Percentiles rank a stretch among this genome's conserved stretches.
phyloP scores from a whole-genome alignment of 2,888 invertebrate genomes.

The Leucophenga montana region DNA sequence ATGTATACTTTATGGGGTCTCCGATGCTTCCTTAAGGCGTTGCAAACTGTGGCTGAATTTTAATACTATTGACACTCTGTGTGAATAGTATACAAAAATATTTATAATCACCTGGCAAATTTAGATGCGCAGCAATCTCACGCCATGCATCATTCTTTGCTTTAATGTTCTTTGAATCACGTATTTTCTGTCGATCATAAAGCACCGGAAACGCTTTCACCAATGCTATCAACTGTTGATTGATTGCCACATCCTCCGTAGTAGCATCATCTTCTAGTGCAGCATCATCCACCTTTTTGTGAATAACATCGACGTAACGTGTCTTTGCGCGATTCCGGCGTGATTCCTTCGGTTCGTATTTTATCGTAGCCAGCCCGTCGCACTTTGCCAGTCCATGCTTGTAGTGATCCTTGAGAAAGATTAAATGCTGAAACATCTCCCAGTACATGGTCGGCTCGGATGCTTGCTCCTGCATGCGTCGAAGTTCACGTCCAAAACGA shows the following conservation, averaged over 20 bases:
- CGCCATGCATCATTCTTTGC: slow-evolving; percentile 67
- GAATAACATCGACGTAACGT: slow-evolving; percentile 1
- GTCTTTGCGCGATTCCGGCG: slow-evolving; percentile 35
- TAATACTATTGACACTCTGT: no score
- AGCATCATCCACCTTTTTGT: slow-evolving; percentile 37
- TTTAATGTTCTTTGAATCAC: slow-evolving; percentile 66
- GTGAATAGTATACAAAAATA: neutral
- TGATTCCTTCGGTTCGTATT: slow-evolving; percentile 54
- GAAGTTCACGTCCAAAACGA: slow-evolving; percentile 66
- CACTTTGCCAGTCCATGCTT: slow-evolving; percentile 62
- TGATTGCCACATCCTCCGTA: slow-evolving; percentile 52
- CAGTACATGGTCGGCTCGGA: slow-evolving; percentile 58
- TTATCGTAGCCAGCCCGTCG: slow-evolving; percentile 57
- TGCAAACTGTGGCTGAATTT: no score
- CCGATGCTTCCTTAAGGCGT: no score
- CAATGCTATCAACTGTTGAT: slow-evolving; percentile 61
- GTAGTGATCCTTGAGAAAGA: slow-evolving; percentile 66
- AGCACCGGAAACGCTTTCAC: slow-evolving; percentile 64
- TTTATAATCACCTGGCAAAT: slow-evolving; percentile 56
- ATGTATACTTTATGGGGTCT: no score
- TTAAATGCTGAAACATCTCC: slow-evolving; percentile 65
- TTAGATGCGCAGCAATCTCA: slow-evolving; percentile 57
- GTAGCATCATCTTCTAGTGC: slow-evolving; percentile 37
- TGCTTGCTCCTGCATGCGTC: slow-evolving; percentile 62
- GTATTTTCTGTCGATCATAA: slow-evolving; percentile 63